Evolutionary conservation across 2,113 vertebrate genomes (phyloP), one percentile per base, ranked within the genome.

Genomic region (Melierax canorus): DNA sequence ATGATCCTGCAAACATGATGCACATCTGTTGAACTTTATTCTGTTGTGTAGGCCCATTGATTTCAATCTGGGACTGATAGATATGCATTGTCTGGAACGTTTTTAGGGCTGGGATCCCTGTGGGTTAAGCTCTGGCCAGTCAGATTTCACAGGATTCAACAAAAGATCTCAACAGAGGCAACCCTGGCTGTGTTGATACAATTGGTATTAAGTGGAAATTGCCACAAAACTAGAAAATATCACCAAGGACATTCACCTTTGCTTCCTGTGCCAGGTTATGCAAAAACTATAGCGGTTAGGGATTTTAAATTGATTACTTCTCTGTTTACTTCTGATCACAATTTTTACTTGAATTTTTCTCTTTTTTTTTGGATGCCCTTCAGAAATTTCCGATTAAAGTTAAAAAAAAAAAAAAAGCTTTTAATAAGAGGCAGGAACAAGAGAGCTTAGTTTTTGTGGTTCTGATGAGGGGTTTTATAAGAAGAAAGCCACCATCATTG

Each of bases 241-340:
- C 50, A 62, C 69, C n/a, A 36, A 56, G 51, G 50, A 36, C 34
- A 9, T 63, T 81, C 38, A 90, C 39, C 32, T 74, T 45, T 64
- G 67, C 59, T 88, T 71, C 23, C 29, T n/a, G 17, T 73, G 72
- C 30, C 20, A 78, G 41, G 73, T 88, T 34, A 73, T 92, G n/a
- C 62, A 80, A 59, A 96, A 88, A 58, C 18, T 32, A 14, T 41
- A 41, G 23, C 3, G 5, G 51, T n/a, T 82, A 18, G 51, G 53
- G 86, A 93, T 88, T 53, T 93, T 15, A 67, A 90, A 80, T 55
- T 2, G 24, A 41, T 85, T 78, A 56, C 21, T 78, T 93, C 92
- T 89, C 75, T 87, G 55, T 88, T 74, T 63, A 86, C 58, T 92
- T 96, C 64, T 94, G 60, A 89, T 92, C 72, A 83, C 32, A 94